Base-by-base conservation (phyloP, 2,888 invertebrate species). In the Cataglyphis cursor region DNA sequence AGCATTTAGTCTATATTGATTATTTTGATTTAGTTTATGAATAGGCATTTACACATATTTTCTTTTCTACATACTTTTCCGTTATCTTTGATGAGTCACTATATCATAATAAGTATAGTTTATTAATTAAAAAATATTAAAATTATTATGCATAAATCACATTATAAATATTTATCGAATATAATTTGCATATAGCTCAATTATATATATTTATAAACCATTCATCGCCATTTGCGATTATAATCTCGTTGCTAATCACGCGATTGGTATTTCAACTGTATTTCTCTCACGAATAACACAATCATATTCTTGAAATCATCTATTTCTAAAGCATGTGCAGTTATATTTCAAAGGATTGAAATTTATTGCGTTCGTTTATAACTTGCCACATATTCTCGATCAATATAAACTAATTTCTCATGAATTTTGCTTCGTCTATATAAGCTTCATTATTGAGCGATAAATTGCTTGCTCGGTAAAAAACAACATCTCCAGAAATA, bases 381-480 rank as follows among this genome's bases (percentile, higher is more conserved):
- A 64, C n/a, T 48, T 24, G 18, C 18, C 18, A 31, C 10, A 44
- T 68, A 76, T 64, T 68, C 44, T 73, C 78, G 38, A 62, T 57
- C 44, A 48, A 59, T 75, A 68, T 21, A 31, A 66, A 81, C 61
- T 82, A 76, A 80, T 81, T 85, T 54, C 6, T 84, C 59, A 28
- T 28, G 15, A 72, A 44, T 80, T 83, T 70, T 59, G 88, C 89
- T 88, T 89, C 51, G 64, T 75, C 66, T 57, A 80, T n/a, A 70
- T 80, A 82, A 85, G 88, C 86, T 88, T 88, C 65, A 28, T 73
- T 85, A 70, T 85, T 85, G 75, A 75, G 38, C 85, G 64, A 59
- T 66, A 85, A 62, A 76, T 82, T 70, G 90, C 88, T 89, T 90
- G 57, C 54, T 81, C 81, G 84, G 81, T 81, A 3, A 38, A 57